Percentiles rank a stretch among this genome's conserved stretches.
phyloP scores from a whole-genome alignment of 2,113 vertebrate genomes.

The Dromaius novaehollandiae region DNA sequence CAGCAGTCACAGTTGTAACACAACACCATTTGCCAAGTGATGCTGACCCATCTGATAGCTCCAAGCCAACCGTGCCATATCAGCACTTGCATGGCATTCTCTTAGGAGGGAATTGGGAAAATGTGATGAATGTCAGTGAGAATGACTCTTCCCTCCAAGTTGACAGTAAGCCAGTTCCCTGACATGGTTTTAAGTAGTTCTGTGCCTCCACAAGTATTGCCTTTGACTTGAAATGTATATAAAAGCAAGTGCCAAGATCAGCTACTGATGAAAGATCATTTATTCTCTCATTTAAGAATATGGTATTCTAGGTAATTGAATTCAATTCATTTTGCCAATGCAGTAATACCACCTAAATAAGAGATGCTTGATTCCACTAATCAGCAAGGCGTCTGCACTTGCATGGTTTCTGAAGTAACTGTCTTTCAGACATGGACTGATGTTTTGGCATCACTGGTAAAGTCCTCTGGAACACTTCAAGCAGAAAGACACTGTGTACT shows the following conservation, averaged over 20 bases:
- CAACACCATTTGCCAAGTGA: rapidly evolving
- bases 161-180: background rate
- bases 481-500: background rate
- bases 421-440: background rate
- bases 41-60: background rate
- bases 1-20: rapidly evolving
- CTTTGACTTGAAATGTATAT: background rate
- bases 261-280: background rate
- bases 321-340: background rate
- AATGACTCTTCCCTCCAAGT: background rate
- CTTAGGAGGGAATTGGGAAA: background rate
- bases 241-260: background rate
- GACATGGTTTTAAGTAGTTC: background rate
- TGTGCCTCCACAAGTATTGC: background rate
- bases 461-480: background rate
- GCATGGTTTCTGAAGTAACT: background rate
- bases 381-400: background rate
- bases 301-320: background rate
- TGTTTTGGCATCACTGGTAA: background rate
- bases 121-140: background rate
- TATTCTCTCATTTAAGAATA: background rate
- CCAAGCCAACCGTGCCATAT: background rate
- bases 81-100: background rate
- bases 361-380: background rate
- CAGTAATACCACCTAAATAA: background rate